A percentile compares a stretch with the other conserved stretches of the same genome.
These are phyloP conservation scores for Agrotis segetum DNA, from an alignment of 2,888 invertebrate species.

Conservation along the genomic window DNA sequence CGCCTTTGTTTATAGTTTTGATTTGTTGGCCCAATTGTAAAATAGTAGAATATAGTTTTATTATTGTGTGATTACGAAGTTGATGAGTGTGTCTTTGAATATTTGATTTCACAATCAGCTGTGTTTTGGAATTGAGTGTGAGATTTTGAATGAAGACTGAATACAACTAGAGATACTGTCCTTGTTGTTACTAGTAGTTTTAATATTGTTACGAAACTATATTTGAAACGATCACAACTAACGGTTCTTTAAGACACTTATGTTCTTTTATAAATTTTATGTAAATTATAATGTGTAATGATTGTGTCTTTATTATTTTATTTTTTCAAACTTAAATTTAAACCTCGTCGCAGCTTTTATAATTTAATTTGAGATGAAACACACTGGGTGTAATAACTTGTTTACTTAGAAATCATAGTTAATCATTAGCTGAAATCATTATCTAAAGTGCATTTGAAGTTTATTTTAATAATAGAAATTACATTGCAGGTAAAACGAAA, in stretches of 20 bases:
- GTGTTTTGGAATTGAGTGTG: conserved; percentile 66
- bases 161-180: conserved; percentile 73
- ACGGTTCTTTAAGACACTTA: conserved; percentile 48
- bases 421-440: conserved; percentile 36
- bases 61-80: conserved; percentile 62
- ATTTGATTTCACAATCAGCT: conserved; percentile 53
- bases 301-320: conserved; percentile 27
- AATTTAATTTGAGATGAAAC: conserved; percentile 16
- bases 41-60: conserved; percentile 58
- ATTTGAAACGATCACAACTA: conserved; percentile 52
- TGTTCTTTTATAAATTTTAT: conserved; percentile 55
- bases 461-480: conserved; percentile 31
- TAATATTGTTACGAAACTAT: conserved; percentile 59
- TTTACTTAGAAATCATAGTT: conserved; percentile 18
- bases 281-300: conserved; percentile 56
- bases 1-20: conserved; percentile 30
- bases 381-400: conserved; percentile 19
- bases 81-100: conserved; percentile 51
- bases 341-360: conserved; percentile 31
- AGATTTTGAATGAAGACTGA: conserved; percentile 88
- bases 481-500: conserved; percentile 17
- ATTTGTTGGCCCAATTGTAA: conserved; percentile 58
- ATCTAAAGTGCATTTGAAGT: conserved; percentile 44
- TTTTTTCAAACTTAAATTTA: conserved; percentile 21
- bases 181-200: conserved; percentile 66